phyloP scores from a whole-genome alignment of 2,797 vertebrate genomes.

The Pelobates cultripes region DNA sequence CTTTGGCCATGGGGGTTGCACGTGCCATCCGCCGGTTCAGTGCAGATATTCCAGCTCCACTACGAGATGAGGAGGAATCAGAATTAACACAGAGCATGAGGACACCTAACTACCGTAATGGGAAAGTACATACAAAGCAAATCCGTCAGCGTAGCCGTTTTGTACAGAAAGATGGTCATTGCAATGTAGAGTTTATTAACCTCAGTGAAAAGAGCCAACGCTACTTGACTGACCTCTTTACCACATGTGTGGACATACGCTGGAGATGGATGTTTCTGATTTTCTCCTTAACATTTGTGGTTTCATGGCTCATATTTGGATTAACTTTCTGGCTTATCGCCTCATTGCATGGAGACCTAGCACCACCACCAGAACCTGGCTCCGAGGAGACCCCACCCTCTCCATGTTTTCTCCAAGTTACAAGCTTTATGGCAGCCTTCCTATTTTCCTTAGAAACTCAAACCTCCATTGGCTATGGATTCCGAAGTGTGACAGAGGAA shows the following conservation, averaged over 20 bases:
- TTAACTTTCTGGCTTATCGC: constrained; percentile 92
- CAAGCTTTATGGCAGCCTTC: constrained; percentile 92
- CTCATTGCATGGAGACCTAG: constrained; percentile 72
- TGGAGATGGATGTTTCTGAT: constrained; percentile 94
- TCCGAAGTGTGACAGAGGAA: constrained; percentile 90
- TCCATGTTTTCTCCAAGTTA: constrained; percentile 87
- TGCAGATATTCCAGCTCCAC: constrained; percentile 44
- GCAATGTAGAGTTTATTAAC: constrained; percentile 83
- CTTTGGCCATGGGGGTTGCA: constrained; percentile 63
- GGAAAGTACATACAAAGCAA: constrained; percentile 47
- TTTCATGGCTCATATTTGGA: constrained; percentile 92
- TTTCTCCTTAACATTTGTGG: constrained; percentile 90
- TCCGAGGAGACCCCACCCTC: constrained; percentile 65
- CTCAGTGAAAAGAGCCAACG: constrained; percentile 89
- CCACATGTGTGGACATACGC: constrained; percentile 92
- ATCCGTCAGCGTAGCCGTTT: constrained; percentile 65
- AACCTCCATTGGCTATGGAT: constrained; percentile 90
- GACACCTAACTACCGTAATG: constrained; percentile 62
- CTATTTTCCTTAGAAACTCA: constrained; percentile 85
- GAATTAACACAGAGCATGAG: constrained; percentile 57
- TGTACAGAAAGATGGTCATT: constrained; percentile 71
- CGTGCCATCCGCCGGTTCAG: constrained; percentile 67
- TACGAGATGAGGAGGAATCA: constrained; percentile 54
- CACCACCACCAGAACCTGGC: constrained; percentile 23
- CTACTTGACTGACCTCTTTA: constrained; percentile 91